A percentile compares a stretch with the other conserved stretches of the same genome.
Evolutionary conservation across 2,797 vertebrate genomes (phyloP).

Genomic region (Adelosebastes latens): DNA sequence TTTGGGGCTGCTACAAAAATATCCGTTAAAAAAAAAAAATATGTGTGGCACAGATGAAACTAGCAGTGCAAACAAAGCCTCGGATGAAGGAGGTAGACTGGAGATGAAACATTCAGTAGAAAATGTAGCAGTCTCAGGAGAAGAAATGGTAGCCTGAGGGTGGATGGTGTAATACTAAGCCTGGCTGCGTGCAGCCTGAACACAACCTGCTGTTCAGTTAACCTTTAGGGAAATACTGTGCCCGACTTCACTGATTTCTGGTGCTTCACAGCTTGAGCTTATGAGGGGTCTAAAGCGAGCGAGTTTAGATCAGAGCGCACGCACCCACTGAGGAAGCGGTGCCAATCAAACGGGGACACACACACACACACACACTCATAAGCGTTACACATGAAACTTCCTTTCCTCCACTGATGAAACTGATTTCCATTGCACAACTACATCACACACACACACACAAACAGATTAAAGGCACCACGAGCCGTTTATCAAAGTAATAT

Average conservation of each 20-base stretch:
- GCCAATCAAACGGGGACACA: conserved; percentile 57
- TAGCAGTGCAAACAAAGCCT: conserved; percentile 60
- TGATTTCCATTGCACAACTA: conserved; percentile 43
- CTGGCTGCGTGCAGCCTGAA: conserved; percentile 68
- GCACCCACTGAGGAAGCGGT: conserved; percentile 54
- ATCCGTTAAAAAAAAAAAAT: conserved; percentile 18
- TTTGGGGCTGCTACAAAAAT: conserved; percentile 44
- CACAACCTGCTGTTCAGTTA: conserved; percentile 73
- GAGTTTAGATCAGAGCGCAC: conserved; percentile 60
- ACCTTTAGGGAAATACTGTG: conserved; percentile 71
- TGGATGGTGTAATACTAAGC: conserved; percentile 74
- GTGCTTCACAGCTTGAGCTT: conserved; percentile 57
- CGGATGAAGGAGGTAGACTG: conserved; percentile 60
- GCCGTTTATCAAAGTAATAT: conserved; percentile 51
- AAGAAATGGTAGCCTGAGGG: conserved; percentile 66
- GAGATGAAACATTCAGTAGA: conserved; percentile 66
- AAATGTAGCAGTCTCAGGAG: conserved; percentile 62
- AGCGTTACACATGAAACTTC: conserved; percentile 22
- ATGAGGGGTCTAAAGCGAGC: conserved; percentile 51
- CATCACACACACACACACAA: conserved; percentile 25
- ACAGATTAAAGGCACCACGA: conserved; percentile 38
- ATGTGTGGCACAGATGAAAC: conserved; percentile 44
- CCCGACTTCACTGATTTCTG: conserved; percentile 68
- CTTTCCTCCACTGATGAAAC: conserved; percentile 34
- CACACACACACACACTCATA: background rate